phyloP scores from a whole-genome alignment of 2,888 invertebrate genomes.

The Tipula helvola region DNA sequence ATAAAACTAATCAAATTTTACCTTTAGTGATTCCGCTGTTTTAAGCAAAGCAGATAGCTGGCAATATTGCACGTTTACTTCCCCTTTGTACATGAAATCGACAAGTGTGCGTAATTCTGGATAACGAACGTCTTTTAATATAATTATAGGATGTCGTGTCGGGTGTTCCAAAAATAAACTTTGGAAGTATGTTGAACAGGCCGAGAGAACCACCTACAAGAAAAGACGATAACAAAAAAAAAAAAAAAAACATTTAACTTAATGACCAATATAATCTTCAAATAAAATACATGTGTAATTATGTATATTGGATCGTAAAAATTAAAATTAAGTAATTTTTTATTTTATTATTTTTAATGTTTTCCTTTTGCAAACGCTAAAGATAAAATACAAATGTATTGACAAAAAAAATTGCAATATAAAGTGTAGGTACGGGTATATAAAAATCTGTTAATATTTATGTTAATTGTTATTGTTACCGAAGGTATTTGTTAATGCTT shows the following conservation, averaged over 20 bases:
- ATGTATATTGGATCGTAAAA: background rate
- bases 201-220: slow-evolving; percentile 74
- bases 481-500: background rate
- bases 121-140: slow-evolving; percentile 87
- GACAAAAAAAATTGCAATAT: background rate
- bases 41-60: slow-evolving; percentile 81
- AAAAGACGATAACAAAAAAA: background rate
- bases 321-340: background rate
- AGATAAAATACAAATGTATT: background rate
- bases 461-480: background rate
- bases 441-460: background rate
- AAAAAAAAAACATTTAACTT: background rate
- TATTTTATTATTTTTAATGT: background rate
- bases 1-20: slow-evolving; percentile 20
- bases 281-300: background rate
- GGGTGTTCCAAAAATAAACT: slow-evolving; percentile 88
- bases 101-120: slow-evolving; percentile 81
- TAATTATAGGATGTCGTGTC: slow-evolving; percentile 84
- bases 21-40: slow-evolving; percentile 86
- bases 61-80: slow-evolving; percentile 90
- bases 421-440: background rate
- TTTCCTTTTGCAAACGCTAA: background rate
- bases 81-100: slow-evolving; percentile 94
- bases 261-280: background rate
- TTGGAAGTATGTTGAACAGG: slow-evolving; percentile 92